Conservation (phyloP, 2,113 vertebrate species). For the Eudorcas thomsonii region DNA sequence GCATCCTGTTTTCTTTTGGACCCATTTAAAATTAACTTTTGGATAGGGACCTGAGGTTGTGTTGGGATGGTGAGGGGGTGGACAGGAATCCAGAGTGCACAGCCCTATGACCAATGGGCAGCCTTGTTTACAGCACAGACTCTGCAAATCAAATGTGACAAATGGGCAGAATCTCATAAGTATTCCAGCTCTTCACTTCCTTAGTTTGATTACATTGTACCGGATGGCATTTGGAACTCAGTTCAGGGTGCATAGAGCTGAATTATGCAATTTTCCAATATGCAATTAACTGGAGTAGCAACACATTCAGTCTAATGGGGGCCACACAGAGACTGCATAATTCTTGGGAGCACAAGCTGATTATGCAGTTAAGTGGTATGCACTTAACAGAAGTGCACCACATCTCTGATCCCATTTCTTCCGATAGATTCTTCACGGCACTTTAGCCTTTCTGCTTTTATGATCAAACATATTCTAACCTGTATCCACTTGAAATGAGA, state of each 20-base stretch:
- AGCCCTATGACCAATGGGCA: background rate
- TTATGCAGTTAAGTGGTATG: conserved; percentile 71
- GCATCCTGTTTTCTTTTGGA: background rate
- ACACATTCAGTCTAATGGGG: conserved; percentile 70
- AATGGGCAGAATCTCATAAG: conserved; percentile 52
- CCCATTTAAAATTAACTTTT: background rate
- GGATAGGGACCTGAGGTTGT: background rate
- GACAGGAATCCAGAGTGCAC: background rate
- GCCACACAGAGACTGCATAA: conserved; percentile 64
- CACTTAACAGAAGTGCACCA: conserved; percentile 66
- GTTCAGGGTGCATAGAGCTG: conserved; percentile 61
- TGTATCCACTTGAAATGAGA: conserved; percentile 22
- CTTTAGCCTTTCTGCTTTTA: conserved; percentile 43
- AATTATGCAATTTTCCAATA: conserved; percentile 67
- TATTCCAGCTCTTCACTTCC: conserved; percentile 53
- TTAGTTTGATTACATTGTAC: conserved; percentile 64
- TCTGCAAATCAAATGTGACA: conserved; percentile 48
- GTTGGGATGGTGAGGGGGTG: background rate
- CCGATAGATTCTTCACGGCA: conserved; percentile 24
- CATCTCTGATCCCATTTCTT: conserved; percentile 60
- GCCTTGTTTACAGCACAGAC: background rate
- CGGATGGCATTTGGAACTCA: conserved; percentile 53
- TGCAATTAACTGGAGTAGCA: conserved; percentile 72
- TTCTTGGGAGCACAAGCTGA: conserved; percentile 65
- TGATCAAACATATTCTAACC: conserved; percentile 46